Percentiles rank a stretch among this genome's conserved stretches.
Evolutionary conservation across 1,140 invertebrate genomes (phyloP).

Genomic region (Drosophila gunungcola): DNA sequence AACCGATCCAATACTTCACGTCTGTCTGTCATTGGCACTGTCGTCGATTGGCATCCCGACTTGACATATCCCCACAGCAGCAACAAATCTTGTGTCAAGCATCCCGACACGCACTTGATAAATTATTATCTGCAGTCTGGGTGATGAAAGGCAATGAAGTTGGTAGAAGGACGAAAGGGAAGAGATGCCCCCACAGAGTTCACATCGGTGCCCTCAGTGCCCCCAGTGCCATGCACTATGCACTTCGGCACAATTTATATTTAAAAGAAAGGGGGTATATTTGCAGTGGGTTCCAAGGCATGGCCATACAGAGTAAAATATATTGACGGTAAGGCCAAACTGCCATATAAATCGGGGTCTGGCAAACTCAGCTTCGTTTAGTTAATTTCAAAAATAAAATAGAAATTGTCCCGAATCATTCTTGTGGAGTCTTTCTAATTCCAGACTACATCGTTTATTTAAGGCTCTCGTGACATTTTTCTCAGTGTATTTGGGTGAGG

Average conservation of each 20-base stretch:
- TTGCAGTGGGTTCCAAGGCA: conserved; percentile 5
- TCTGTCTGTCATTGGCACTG: conserved; percentile 30
- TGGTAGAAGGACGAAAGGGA: not conserved
- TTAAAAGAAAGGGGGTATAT: conserved; percentile 34
- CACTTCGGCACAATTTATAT: conserved; percentile 63
- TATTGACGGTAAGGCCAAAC: not conserved
- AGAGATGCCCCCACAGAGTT: conserved; percentile 5
- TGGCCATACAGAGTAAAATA: conserved; percentile 1
- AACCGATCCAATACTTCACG: conserved; percentile 32
- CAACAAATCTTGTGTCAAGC: conserved; percentile 59
- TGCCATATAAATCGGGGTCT: too few species aligned
- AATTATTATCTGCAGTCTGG: conserved; percentile 61
- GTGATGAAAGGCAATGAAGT: conserved; percentile 58
- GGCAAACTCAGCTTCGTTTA: too few species aligned
- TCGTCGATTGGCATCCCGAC: conserved; percentile 54
- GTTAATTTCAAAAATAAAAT: too few species aligned
- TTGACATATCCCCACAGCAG: conserved; percentile 35
- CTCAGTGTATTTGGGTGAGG: not conserved
- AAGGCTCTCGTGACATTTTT: not conserved
- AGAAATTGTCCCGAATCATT: too few species aligned
- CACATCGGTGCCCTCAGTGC: conserved; percentile 48
- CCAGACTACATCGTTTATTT: not conserved
- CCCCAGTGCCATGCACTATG: conserved; percentile 54
- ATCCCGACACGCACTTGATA: conserved; percentile 66
- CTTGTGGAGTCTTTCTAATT: too few species aligned